Conservation (phyloP, 2,113 vertebrate genomes). For the Leptosomus discolor region DNA sequence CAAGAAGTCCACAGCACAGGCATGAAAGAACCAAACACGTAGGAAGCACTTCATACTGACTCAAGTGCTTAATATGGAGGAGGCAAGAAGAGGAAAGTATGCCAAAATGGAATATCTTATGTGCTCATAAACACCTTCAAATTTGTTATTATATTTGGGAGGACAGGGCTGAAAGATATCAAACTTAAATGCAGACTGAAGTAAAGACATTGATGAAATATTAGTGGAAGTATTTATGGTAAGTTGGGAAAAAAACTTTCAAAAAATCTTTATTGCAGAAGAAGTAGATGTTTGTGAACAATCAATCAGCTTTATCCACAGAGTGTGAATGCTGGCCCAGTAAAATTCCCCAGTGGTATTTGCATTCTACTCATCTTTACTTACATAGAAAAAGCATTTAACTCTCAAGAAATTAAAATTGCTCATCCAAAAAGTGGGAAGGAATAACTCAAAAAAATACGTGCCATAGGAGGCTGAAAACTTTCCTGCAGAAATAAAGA, state of each 20-base stretch:
- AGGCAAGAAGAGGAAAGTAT: background rate
- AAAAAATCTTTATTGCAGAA: background rate
- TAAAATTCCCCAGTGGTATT: background rate
- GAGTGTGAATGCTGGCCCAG: background rate
- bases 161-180: background rate
- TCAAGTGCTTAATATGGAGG: background rate
- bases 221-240: background rate
- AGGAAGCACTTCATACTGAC: background rate
- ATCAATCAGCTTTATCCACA: background rate
- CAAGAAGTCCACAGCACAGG: background rate
- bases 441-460: background rate
- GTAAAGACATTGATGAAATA: background rate
- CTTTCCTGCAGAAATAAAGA: background rate
- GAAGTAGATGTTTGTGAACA: background rate
- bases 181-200: background rate
- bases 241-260: background rate
- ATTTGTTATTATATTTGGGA: background rate
- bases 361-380: background rate
- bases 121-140: background rate
- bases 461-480: background rate
- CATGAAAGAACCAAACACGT: background rate
- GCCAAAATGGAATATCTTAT: background rate
- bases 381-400: background rate
- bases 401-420: background rate
- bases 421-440: background rate